These are phyloP conservation scores for Folsomia manolachei DNA, from an alignment of 2,888 invertebrate genomes.

Conservation along the genomic window DNA sequence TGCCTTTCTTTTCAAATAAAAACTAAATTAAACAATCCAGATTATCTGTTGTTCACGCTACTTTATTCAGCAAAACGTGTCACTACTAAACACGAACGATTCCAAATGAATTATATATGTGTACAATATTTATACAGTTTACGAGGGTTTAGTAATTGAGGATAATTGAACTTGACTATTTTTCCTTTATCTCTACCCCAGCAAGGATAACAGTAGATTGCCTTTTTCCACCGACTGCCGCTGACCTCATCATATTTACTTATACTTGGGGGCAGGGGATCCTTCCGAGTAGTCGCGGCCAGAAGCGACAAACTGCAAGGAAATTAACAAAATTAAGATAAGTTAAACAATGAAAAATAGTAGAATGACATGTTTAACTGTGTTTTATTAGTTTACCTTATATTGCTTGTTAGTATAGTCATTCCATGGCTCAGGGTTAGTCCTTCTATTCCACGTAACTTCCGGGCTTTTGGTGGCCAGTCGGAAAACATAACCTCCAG, in stretches of 20 bases:
- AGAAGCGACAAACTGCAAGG: conserved; percentile 38
- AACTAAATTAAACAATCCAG: not conserved
- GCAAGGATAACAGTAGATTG: too few species aligned
- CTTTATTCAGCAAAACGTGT: not conserved
- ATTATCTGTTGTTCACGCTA: not conserved
- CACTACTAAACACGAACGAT: too few species aligned
- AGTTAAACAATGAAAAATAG: too few species aligned
- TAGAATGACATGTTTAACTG: too few species aligned
- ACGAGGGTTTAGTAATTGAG: too few species aligned
- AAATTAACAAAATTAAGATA: too few species aligned
- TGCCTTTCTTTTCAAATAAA: not conserved
- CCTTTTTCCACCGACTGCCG: not conserved
- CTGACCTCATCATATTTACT: conserved; percentile 6
- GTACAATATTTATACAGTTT: too few species aligned
- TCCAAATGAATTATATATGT: too few species aligned
- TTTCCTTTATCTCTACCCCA: too few species aligned
- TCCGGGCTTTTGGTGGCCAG: conserved; percentile 36
- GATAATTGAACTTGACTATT: too few species aligned
- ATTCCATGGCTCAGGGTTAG: conserved; percentile 46
- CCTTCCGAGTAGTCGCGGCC: conserved; percentile 41
- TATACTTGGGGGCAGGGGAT: conserved; percentile 43
- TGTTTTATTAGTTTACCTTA: conserved; percentile 43
- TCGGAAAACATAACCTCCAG: conserved; percentile 35
- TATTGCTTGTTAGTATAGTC: conserved; percentile 43
- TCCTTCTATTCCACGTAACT: conserved; percentile 35